These are phyloP conservation scores for Mustelus asterias DNA, from an alignment of 2,113 vertebrate species.

Conservation along the genomic window DNA sequence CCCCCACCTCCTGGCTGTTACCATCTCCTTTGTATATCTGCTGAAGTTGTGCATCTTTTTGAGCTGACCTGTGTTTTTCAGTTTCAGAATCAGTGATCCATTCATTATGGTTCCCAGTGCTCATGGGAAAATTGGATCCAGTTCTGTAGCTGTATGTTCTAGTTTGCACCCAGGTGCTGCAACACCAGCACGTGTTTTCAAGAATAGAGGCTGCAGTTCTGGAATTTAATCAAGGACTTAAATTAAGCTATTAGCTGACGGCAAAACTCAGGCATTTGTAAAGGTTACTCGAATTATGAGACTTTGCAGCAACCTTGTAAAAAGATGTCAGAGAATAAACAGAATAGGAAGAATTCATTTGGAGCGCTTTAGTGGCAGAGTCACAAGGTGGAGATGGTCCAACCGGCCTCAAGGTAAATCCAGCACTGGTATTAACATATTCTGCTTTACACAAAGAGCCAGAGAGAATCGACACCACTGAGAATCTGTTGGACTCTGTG, in stretches of 20 bases:
- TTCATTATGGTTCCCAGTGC: background rate
- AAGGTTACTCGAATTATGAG: background rate
- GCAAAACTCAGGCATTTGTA: background rate
- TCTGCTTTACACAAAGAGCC: background rate
- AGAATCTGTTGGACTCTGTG: background rate
- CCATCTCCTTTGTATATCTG: background rate
- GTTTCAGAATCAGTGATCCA: background rate
- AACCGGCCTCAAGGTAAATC: no score
- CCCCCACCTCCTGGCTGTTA: no score
- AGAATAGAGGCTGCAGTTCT: background rate
- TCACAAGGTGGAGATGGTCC: background rate
- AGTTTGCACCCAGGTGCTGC: no score
- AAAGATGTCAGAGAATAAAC: background rate
- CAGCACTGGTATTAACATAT: background rate
- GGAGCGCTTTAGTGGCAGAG: background rate
- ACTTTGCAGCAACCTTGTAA: background rate
- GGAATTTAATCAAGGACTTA: background rate
- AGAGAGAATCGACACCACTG: background rate
- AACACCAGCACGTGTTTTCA: background rate
- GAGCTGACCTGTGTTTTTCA: background rate
- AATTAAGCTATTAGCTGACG: background rate
- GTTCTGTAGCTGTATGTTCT: background rate
- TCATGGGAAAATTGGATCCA: background rate
- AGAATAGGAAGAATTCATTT: background rate
- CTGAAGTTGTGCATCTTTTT: background rate